Evolutionary conservation across 2,888 invertebrate species (phyloP).

Genomic region (Blastobasis lacticolella): DNA sequence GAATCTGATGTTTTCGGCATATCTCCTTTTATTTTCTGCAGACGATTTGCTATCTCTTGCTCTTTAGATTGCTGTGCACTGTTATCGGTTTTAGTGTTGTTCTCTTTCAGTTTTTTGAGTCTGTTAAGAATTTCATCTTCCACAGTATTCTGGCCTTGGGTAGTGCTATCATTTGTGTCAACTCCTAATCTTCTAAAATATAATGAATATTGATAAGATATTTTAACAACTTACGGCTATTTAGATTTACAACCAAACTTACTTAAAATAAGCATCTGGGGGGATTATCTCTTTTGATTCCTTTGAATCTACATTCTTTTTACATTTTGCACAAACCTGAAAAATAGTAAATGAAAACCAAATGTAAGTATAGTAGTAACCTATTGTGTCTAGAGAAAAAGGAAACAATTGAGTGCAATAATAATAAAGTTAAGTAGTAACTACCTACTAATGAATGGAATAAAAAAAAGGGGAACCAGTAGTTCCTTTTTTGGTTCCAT

Average conservation of each 20-base stretch:
- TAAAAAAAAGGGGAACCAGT: too few relatives aligned
- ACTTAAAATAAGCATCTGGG: conserved; percentile 76
- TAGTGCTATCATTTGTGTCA: not conserved
- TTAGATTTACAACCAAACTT: conserved; percentile 18
- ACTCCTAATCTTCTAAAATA: not conserved
- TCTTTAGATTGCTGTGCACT: conserved; percentile 20
- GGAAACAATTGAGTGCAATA: too few relatives aligned
- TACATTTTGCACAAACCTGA: conserved; percentile 59
- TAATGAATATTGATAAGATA: too few relatives aligned
- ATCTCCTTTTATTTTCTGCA: conserved; percentile 46
- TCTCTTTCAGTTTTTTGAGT: conserved; percentile 78
- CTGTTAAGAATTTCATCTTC: conserved; percentile 75
- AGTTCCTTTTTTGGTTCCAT: too few relatives aligned
- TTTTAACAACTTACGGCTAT: too few relatives aligned
- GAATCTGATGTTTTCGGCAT: conserved; percentile 71
- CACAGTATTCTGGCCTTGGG: not conserved
- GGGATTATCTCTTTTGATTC: conserved; percentile 35
- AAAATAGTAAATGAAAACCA: conserved; percentile 10
- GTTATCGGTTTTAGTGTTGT: conserved; percentile 39
- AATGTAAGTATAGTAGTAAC: too few relatives aligned
- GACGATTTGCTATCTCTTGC: conserved; percentile 38
- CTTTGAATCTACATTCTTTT: conserved; percentile 19
- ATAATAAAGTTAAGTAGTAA: too few relatives aligned
- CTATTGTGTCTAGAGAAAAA: too few relatives aligned
- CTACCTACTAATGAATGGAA: too few relatives aligned